phyloP scores from a whole-genome alignment of 2,888 invertebrate genomes.

The Seladonia tumulorum region DNA sequence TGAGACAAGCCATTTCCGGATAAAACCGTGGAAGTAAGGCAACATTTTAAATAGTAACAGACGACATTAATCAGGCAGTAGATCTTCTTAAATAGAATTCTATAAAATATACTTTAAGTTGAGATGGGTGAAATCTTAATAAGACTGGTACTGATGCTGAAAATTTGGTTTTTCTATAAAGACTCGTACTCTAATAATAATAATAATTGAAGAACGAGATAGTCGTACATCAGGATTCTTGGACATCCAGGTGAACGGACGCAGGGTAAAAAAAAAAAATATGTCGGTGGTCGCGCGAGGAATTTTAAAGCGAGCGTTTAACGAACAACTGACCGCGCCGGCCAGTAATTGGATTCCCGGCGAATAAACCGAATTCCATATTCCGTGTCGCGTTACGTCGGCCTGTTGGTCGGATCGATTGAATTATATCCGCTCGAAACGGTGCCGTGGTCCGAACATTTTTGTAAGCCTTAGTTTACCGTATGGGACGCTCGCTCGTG shows the following conservation, averaged over 20 bases:
- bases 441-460: conserved; percentile 18
- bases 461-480: conserved; percentile 13
- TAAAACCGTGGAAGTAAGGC: too few species aligned
- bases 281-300: background rate
- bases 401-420: conserved; percentile 35
- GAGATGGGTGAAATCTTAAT: too few species aligned
- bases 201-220: too few species aligned
- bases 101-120: too few species aligned
- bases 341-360: conserved; percentile 19
- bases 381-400: conserved; percentile 17
- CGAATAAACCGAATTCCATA: conserved; percentile 32
- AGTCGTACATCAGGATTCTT: background rate
- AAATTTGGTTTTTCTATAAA: too few species aligned
- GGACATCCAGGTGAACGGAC: background rate
- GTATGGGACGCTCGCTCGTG: background rate
- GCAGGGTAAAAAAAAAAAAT: background rate
- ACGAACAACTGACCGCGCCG: conserved; percentile 4
- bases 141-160: too few species aligned
- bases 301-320: conserved; percentile 13
- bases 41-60: too few species aligned
- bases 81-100: too few species aligned
- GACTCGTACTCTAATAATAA: too few species aligned
- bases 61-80: too few species aligned
- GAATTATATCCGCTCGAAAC: conserved; percentile 41
- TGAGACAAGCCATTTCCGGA: too few species aligned